Percentiles rank a stretch among this genome's conserved stretches.
These are phyloP conservation scores for Amyelois transitella DNA, from an alignment of 1,140 invertebrate species.

Conservation along the genomic window DNA sequence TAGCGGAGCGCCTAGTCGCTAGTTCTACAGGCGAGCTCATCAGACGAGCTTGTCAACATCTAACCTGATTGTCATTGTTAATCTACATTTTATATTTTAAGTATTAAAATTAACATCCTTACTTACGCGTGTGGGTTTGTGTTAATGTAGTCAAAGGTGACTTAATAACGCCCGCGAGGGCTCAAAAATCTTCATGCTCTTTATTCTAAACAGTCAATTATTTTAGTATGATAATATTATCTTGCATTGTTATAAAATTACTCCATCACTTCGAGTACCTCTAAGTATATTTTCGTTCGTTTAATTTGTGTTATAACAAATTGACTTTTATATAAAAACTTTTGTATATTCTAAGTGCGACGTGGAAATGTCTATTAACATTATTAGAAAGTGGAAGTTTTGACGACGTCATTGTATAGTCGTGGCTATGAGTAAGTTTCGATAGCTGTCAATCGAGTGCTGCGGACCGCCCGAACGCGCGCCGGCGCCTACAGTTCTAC, in stretches of 20 bases:
- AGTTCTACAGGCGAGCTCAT: slow-evolving; percentile 18
- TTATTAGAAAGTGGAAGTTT: neutral
- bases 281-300: slow-evolving; percentile 1
- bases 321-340: slow-evolving; percentile 3
- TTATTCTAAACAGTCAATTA: neutral
- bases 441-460: neutral
- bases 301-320: slow-evolving; percentile 1
- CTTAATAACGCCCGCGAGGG: slow-evolving; percentile 24
- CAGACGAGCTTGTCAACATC: slow-evolving; percentile 19
- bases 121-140: slow-evolving; percentile 69
- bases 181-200: slow-evolving; percentile 23
- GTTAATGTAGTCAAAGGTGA: slow-evolving; percentile 54
- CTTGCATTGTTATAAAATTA: slow-evolving; percentile 31
- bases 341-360: slow-evolving; percentile 1
- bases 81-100: slow-evolving; percentile 18
- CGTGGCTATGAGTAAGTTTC: neutral
- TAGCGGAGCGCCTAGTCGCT: slow-evolving; percentile 12
- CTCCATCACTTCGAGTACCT: slow-evolving; percentile 3
- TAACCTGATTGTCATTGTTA: slow-evolving; percentile 19
- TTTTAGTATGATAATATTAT: slow-evolving; percentile 13
- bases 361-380: neutral
- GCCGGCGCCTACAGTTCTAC: neutral
- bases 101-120: slow-evolving; percentile 53
- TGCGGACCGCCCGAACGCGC: slow-evolving; percentile 1
- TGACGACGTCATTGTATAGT: neutral